Evolutionary conservation across 2,113 vertebrate genomes (phyloP), one percentile per base, ranked within the genome.

Genomic region (Coptodon bakossiorum): DNA sequence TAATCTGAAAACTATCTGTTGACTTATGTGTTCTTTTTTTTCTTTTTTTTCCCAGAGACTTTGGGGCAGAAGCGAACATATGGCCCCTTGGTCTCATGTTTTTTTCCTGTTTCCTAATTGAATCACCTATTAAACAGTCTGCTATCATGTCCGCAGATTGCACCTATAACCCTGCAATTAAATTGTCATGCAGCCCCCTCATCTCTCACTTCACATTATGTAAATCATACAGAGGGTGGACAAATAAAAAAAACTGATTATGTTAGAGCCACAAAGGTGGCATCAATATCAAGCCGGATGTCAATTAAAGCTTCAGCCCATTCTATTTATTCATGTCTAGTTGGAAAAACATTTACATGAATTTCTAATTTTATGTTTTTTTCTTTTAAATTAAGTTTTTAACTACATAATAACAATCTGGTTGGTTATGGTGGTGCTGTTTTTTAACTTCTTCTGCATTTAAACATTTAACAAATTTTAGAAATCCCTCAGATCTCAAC

Each of bases 1-100:
- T 90, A 81, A 92, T 94, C 82, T 92, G 86, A 85, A 91, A 92
- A 93, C 80, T 91, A 94, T 94, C 91, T 90, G 91, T 94, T 92
- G 91, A 91, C 50, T 94, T 92, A 82, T 85, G 86, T 85, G 85
- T 53, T 61, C 29, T 54, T 57, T 56, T 36, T 19, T 53, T 63
- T 73, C 7, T 5, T 63, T 8, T 24, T 73, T 88, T 89, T 71
- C 13, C 81, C 12, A 13, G 71, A 89, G 48, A 91, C 79, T 83
- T 89, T 57, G 79, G 84, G 86, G 66, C 27, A 85, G 45, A 89
- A n/a, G 84, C 2, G 80, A 87, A 88, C 85, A 88, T 82, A 87
- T 87, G 86, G 83, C 80, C 85, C 80, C 53, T 19, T 59, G 80
- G 86, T 78, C 85, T 83, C 45, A 1, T 53, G 24, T 38, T 45